phyloP scores from a whole-genome alignment of 2,888 invertebrate genomes.

The Dynastes tityus region DNA sequence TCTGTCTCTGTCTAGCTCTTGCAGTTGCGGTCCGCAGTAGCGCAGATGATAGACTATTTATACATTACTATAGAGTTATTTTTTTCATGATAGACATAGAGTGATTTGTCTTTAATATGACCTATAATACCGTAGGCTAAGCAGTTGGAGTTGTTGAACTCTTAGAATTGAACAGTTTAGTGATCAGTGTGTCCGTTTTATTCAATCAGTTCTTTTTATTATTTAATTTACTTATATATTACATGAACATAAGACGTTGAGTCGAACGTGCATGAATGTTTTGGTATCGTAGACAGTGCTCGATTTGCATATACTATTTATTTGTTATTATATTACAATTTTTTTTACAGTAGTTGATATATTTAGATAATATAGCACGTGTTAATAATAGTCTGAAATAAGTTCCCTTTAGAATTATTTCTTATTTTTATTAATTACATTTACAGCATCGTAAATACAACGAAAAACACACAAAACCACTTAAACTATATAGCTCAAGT shows the following conservation, averaged over 20 bases:
- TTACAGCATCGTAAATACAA: slow-evolving; percentile 42
- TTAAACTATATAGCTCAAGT: slow-evolving; percentile 2
- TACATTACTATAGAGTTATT: slow-evolving; percentile 54
- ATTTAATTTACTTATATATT: slow-evolving; percentile 44
- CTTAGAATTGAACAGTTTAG: slow-evolving; percentile 47
- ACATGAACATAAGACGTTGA: slow-evolving; percentile 47
- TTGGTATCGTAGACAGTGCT: slow-evolving; percentile 65
- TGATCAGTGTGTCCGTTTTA: slow-evolving; percentile 47
- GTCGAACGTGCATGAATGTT: slow-evolving; percentile 62
- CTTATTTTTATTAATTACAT: slow-evolving; percentile 51
- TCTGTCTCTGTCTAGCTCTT: slow-evolving; percentile 61
- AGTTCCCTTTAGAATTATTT: slow-evolving; percentile 51
- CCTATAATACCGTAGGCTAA: slow-evolving; percentile 51
- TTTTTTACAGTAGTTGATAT: slow-evolving; percentile 48
- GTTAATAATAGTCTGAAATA: slow-evolving; percentile 51
- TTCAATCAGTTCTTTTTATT: slow-evolving; percentile 42
- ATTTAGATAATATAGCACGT: slow-evolving; percentile 52
- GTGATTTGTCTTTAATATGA: slow-evolving; percentile 50
- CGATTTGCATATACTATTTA: slow-evolving; percentile 60
- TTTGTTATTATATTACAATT: slow-evolving; percentile 49
- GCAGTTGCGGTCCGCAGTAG: slow-evolving; percentile 63
- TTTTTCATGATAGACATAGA: slow-evolving; percentile 56
- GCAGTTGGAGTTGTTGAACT: slow-evolving; percentile 53
- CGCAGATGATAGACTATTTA: slow-evolving; percentile 58
- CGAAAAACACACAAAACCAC: slow-evolving; percentile 42